phyloP scores from a whole-genome alignment of 2,797 vertebrate genomes.

The Ciconia nigra region DNA sequence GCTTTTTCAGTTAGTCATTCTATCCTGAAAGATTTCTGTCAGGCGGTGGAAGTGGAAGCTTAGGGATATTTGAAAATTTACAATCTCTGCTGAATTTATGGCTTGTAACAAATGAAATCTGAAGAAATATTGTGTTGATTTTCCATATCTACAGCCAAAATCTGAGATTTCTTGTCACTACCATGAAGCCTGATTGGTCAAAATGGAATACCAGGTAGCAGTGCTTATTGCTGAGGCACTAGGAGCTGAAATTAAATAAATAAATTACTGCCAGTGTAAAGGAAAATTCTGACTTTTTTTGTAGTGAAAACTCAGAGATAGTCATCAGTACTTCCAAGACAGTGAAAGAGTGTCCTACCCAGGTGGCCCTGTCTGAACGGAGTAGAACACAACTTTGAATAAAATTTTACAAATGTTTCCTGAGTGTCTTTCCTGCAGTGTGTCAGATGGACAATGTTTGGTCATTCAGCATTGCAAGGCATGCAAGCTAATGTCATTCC shows the following conservation, averaged over 20 bases:
- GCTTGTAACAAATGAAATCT: neutral
- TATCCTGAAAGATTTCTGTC: neutral
- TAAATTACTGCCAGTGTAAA: neutral
- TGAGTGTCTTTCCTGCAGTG: neutral
- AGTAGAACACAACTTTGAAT: neutral
- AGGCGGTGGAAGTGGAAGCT: neutral
- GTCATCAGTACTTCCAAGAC: neutral
- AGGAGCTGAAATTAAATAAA: neutral
- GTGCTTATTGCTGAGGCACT: neutral
- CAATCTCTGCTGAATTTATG: neutral
- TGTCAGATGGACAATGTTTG: neutral
- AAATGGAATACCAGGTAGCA: neutral
- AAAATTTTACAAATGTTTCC: neutral
- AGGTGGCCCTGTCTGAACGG: neutral
- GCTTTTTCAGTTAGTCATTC: neutral
- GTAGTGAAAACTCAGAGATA: neutral
- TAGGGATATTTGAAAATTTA: neutral
- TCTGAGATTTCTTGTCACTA: neutral
- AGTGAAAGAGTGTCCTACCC: neutral
- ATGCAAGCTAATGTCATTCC: neutral
- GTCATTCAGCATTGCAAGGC: neutral
- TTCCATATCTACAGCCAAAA: neutral
- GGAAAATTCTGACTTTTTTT: neutral
- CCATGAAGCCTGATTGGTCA: neutral
- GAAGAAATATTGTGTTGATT: neutral